Evolutionary conservation across 2,888 invertebrate genomes (phyloP), one percentile per base, ranked within the genome.

Genomic region (Drosophila paranaensis): DNA sequence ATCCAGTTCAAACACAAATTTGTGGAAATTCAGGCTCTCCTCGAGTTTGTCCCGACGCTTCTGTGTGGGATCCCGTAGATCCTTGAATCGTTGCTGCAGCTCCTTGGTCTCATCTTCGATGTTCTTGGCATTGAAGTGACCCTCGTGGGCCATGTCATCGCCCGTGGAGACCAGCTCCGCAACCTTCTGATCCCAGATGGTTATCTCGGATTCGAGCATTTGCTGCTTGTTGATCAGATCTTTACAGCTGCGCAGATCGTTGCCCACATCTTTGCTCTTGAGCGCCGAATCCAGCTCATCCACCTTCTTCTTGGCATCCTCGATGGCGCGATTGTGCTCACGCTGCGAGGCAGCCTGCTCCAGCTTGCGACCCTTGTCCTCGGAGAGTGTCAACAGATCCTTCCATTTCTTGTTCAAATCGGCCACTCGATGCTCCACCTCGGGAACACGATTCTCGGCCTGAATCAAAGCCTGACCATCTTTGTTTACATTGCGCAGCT

Each of bases 1-100:
- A 54, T 97, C 97, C 53, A 98, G 95, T 90, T 98, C 98, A 87
- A 98, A 98, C 3, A 96, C 96, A 92, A 98, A 98, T 92, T 98
- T 98, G 93, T 99, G 98, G 67, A 91, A 93, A 66, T 96, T 95
- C 13, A 97, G 93, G 14, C 97, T 96, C 91, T 97, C 97, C 87
- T 98, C 97, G 30, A 99, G 93, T 35, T 96, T 96, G 58, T 95
- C 95, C 10, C 97, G 94, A 43, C 98, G 94, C 72, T 93, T 93
- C 5, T 94, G 94, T 0, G 97, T 95, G 0, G 97, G 97, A 53
- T 95, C 95, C 74, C 95, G 94, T 45, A 99, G 93, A 35, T 95
- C 94, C 74, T 94, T 94, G 82, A 97, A 96, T 48, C 94, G 94
- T 48, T 95, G 94, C 90, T 96, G 95, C 84, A 97, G 95, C 33